Conservation (phyloP, 1,140 invertebrate species). For the Conus betulinus region DNA sequence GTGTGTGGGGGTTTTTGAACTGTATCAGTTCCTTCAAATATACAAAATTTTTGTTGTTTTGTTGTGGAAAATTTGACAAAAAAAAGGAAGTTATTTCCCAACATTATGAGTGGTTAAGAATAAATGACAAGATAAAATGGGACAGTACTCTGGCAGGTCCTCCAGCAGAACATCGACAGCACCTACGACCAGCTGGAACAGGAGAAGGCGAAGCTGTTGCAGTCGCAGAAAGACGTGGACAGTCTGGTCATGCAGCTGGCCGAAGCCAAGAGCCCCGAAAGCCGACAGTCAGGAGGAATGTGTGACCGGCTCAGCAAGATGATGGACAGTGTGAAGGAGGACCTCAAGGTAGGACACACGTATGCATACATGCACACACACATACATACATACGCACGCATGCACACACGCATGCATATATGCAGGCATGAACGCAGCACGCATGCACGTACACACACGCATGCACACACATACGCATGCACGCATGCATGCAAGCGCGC, state of each 20-base stretch:
- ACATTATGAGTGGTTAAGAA: not conserved
- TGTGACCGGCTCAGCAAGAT: conserved; percentile 63
- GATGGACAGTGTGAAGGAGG: conserved; percentile 47
- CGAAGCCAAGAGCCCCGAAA: conserved; percentile 73
- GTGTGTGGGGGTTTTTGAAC: no score
- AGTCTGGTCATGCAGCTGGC: conserved; percentile 75
- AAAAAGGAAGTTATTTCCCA: not conserved
- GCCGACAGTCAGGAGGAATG: conserved; percentile 74
- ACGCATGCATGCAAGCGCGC: no score
- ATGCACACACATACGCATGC: no score
- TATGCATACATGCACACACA: no score
- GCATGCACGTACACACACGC: no score
- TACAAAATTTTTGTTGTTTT: not conserved
- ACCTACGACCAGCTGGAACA: conserved; percentile 77
- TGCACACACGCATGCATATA: no score
- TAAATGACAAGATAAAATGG: not conserved
- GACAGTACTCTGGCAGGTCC: not conserved
- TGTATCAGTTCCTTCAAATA: no score
- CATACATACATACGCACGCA: no score
- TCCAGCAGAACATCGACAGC: conserved; percentile 44
- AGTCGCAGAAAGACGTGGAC: conserved; percentile 59
- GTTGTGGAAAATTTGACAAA: not conserved
- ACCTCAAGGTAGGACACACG: conserved; percentile 54
- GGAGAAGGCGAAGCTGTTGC: conserved; percentile 40
- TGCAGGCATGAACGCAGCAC: no score